These are phyloP conservation scores for Vidua macroura DNA, from an alignment of 2,113 vertebrate genomes.

Conservation along the genomic window DNA sequence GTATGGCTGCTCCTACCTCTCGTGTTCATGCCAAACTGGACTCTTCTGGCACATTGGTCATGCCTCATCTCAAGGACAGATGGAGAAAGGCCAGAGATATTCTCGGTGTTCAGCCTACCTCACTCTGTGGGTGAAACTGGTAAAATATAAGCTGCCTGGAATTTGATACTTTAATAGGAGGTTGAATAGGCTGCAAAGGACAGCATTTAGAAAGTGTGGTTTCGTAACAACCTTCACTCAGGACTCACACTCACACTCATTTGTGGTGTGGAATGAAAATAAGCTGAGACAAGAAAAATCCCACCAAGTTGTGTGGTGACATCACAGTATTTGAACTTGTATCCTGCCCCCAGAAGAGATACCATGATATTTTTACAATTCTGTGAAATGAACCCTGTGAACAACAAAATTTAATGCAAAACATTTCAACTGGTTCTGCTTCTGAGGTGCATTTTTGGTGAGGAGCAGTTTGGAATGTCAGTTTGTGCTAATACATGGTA, in stretches of 20 bases:
- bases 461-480: not conserved
- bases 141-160: not conserved
- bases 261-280: not conserved
- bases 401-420: not conserved
- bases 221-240: not conserved
- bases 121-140: not conserved
- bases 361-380: not conserved
- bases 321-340: not conserved
- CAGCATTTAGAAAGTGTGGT: not conserved
- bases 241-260: not conserved
- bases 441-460: not conserved
- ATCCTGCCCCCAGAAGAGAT: not conserved
- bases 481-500: not conserved
- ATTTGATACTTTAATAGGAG: not conserved
- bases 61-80: not conserved
- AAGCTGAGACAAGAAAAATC: not conserved
- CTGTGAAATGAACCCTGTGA: not conserved
- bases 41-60: not conserved
- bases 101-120: not conserved
- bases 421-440: not conserved
- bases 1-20: not conserved
- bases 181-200: not conserved
- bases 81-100: not conserved
- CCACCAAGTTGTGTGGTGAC: not conserved
- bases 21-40: fast-evolving